These are phyloP conservation scores for Noctua pronuba DNA, from an alignment of 2,888 invertebrate genomes.

Conservation along the genomic window DNA sequence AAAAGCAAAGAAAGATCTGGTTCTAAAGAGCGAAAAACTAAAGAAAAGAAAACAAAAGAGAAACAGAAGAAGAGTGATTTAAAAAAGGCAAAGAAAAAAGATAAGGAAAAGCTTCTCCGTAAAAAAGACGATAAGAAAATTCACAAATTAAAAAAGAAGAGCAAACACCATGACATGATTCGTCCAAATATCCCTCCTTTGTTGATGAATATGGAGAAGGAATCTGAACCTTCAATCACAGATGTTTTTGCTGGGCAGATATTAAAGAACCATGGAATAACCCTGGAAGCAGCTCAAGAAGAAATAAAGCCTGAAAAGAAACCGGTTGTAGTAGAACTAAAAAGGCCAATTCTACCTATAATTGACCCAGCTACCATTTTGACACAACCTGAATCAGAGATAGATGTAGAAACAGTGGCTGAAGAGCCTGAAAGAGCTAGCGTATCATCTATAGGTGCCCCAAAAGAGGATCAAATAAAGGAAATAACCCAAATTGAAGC, in stretches of 20 bases:
- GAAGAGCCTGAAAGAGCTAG: slow-evolving; percentile 70
- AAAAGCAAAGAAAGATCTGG: slow-evolving; percentile 77
- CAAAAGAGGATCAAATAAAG: slow-evolving; percentile 81
- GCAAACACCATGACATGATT: slow-evolving; percentile 84
- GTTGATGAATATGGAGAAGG: slow-evolving; percentile 87
- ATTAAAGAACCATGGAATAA: slow-evolving; percentile 87
- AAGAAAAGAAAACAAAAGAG: slow-evolving; percentile 87
- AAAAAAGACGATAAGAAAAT: slow-evolving; percentile 86
- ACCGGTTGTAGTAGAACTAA: slow-evolving; percentile 73
- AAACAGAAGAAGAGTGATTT: slow-evolving; percentile 81
- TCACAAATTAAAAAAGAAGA: slow-evolving; percentile 85
- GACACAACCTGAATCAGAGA: slow-evolving; percentile 68
- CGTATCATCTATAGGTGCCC: slow-evolving; percentile 47
- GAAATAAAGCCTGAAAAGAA: slow-evolving; percentile 77
- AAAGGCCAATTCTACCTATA: slow-evolving; percentile 84
- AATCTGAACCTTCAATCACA: slow-evolving; percentile 90
- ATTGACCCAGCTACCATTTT: slow-evolving; percentile 86
- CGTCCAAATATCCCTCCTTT: slow-evolving; percentile 87
- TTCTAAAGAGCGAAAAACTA: slow-evolving; percentile 79
- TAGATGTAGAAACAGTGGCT: slow-evolving; percentile 69
- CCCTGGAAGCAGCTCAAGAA: slow-evolving; percentile 76
- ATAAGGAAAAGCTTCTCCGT: slow-evolving; percentile 78
- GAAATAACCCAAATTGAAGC: slow-evolving; percentile 91
- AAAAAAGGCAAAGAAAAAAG: slow-evolving; percentile 86
- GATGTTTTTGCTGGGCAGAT: slow-evolving; percentile 92